Base-by-base conservation (phyloP, 2,113 vertebrate species). In the Solea senegalensis region DNA sequence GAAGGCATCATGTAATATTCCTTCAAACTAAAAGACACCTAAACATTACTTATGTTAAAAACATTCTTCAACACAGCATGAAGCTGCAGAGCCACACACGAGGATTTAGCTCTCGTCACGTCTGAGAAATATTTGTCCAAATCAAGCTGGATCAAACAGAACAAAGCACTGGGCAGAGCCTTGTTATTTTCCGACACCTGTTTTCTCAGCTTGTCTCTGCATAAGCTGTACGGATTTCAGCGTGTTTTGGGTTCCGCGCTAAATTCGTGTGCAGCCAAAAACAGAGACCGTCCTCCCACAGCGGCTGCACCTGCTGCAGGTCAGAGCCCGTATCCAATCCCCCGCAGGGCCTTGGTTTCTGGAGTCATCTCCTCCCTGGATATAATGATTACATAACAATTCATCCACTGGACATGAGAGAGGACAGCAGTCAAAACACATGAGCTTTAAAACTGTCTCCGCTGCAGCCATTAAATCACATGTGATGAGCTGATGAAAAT, bases 281-380 rank as follows among this genome's bases (percentile, higher is more conserved):
- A 53, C 51, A 64, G 53, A 77, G 71, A 21, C 45, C 0, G 41
- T 46, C 48, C 75, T 78, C 77, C 74, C 11, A 65, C 76, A 50
- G 69, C 9, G 46, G 45, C 76, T 59, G 82, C 88, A 88, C 60
- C 88, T 86, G 84, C 52, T 86, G 84, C 52, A 74, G 76, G 79
- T 74, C 81, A 78, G 57, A 72, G 76, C 69, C 58, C 40, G 1
- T 50, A 34, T 34, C 34, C 34, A 34, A 71, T 64, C 72, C 34
- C 58, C 62, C 67, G 60, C 27, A 0, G 46, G 46, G 45, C 41
- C 54, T 50, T 72, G 71, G 76, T 56, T 66, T 68, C 65, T 62
- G 44, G 69, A 72, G 54, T 28, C 60, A 21, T 71, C 65, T 48
- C 41, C 13, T 78, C 62, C 6, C 43, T 21, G 39, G 2, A 21